Evolutionary conservation across 2,888 invertebrate genomes (phyloP).

Genomic region (Phytoseiulus persimilis): DNA sequence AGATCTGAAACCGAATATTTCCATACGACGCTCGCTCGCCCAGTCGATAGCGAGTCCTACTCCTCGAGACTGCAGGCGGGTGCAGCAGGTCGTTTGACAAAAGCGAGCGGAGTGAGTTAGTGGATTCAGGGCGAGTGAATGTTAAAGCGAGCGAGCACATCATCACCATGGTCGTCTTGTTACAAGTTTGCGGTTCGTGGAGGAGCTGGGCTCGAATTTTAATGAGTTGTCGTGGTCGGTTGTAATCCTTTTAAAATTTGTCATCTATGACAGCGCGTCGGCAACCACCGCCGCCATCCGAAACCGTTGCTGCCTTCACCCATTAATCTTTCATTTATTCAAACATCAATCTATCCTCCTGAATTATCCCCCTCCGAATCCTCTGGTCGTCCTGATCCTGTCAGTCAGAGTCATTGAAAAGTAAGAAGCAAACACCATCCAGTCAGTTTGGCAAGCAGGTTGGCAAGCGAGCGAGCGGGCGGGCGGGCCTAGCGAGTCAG

Average conservation of each 20-base stretch:
- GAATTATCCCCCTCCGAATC: not conserved
- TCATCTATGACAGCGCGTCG: not conserved
- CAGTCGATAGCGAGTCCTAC: too few relatives aligned
- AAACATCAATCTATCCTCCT: not conserved
- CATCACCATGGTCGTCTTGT: not conserved
- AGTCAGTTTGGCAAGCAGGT: not conserved
- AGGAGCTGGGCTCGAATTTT: not conserved
- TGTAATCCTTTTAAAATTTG: not conserved
- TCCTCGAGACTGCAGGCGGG: not conserved
- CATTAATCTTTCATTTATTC: not conserved
- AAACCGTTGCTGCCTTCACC: not conserved
- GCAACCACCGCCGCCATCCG: not conserved
- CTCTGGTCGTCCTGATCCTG: not conserved
- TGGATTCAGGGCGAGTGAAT: not conserved
- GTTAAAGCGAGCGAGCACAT: not conserved
- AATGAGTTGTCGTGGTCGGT: not conserved
- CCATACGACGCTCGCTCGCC: too few relatives aligned
- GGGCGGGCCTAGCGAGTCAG: not conserved
- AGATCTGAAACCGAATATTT: too few relatives aligned
- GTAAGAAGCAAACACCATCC: not conserved
- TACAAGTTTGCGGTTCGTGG: not conserved
- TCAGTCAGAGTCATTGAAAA: slow-evolving; percentile 5
- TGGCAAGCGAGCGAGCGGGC: not conserved
- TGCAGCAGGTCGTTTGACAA: not conserved
- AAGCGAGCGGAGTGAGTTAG: not conserved